A percentile compares a stretch with the other conserved stretches of the same genome.
Evolutionary conservation across 2,888 invertebrate species (phyloP).

Genomic region (Brachyptera risi): DNA sequence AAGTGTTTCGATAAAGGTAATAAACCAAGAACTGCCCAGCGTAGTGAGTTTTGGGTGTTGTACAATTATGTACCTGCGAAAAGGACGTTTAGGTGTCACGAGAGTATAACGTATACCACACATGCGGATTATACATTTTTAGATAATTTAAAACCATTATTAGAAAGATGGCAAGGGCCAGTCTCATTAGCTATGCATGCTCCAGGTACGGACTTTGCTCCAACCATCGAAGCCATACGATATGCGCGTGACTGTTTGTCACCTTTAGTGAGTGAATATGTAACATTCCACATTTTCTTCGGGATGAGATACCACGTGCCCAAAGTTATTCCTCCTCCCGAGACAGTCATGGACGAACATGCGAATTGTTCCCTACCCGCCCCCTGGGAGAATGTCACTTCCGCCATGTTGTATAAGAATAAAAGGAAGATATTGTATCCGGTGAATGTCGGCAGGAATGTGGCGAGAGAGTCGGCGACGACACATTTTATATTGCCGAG

Average conservation of each 20-base stretch:
- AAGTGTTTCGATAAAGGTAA: conserved; percentile 62
- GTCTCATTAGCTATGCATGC: conserved; percentile 84
- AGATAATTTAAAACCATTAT: conserved; percentile 79
- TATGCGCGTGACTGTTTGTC: conserved; percentile 72
- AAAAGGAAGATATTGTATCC: conserved; percentile 81
- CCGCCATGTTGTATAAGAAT: conserved; percentile 66
- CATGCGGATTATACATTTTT: conserved; percentile 90
- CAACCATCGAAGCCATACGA: conserved; percentile 73
- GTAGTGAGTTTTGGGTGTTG: conserved; percentile 83
- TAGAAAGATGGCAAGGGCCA: conserved; percentile 85
- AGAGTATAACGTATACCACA: conserved; percentile 86
- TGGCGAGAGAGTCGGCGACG: conserved; percentile 77
- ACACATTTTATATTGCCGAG: conserved; percentile 82
- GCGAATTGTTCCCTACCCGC: conserved; percentile 68
- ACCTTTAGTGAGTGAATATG: conserved; percentile 68
- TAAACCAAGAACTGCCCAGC: conserved; percentile 59
- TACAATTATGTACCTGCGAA: conserved; percentile 74
- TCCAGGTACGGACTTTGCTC: conserved; percentile 75
- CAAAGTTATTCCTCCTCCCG: conserved; percentile 61
- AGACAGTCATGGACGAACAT: conserved; percentile 55
- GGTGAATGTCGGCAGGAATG: conserved; percentile 84
- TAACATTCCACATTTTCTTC: conserved; percentile 88
- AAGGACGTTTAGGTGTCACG: conserved; percentile 67
- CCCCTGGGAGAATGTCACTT: conserved; percentile 63
- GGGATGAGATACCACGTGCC: conserved; percentile 77